phyloP scores from a whole-genome alignment of 2,797 vertebrate genomes.

The Martes flavigula region DNA sequence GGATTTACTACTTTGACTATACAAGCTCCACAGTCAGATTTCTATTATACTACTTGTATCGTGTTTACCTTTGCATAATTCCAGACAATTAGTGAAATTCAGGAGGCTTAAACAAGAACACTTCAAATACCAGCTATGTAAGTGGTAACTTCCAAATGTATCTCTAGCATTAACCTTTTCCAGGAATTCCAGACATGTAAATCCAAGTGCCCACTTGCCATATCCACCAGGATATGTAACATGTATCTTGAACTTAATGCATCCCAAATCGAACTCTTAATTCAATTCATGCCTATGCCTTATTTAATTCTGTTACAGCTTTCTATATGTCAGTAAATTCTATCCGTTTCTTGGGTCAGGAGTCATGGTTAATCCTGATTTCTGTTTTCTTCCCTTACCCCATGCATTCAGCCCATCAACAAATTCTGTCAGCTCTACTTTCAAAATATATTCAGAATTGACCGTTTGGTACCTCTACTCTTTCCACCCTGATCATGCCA shows the following conservation, averaged over 20 bases:
- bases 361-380: neutral
- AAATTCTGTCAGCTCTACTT: neutral
- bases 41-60: conserved; percentile 1
- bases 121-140: neutral
- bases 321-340: neutral
- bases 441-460: neutral
- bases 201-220: neutral
- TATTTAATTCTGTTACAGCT: neutral
- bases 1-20: neutral
- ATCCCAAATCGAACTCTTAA: neutral
- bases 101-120: neutral
- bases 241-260: neutral
- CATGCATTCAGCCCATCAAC: neutral
- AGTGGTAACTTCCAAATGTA: neutral
- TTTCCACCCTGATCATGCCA: neutral
- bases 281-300: neutral
- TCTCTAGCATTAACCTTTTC: neutral
- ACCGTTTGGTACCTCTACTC: neutral
- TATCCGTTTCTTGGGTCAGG: neutral
- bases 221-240: neutral
- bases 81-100: conserved; percentile 9
- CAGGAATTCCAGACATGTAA: neutral
- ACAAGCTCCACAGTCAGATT: neutral
- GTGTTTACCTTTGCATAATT: neutral
- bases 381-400: neutral